Conservation (phyloP, 2,888 invertebrate genomes). For the Agrochola lota region DNA sequence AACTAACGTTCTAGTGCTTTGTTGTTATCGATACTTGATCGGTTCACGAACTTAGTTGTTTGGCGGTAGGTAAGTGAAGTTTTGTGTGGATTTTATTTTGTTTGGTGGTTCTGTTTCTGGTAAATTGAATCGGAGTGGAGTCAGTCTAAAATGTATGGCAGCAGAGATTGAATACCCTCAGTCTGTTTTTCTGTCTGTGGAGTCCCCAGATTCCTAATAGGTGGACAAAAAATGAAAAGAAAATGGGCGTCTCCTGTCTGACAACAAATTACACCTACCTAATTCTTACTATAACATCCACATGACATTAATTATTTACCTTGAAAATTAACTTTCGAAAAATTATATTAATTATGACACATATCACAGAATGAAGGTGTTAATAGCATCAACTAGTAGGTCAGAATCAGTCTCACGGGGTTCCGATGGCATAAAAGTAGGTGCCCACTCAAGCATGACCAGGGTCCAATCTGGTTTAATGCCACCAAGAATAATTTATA, state of each 20-base stretch:
- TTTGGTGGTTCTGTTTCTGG: not conserved
- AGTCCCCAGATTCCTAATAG: not conserved
- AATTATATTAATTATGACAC: slow-evolving; percentile 28
- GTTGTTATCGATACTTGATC: slow-evolving; percentile 32
- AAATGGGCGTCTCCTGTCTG: not conserved
- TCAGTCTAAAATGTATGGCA: not conserved
- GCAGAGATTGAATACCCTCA: not conserved
- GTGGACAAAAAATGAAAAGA: not conserved
- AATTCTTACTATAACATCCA: not conserved
- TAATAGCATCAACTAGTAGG: slow-evolving; percentile 34
- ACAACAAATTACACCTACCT: not conserved
- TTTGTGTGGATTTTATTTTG: slow-evolving; percentile 4
- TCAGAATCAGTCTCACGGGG: slow-evolving; percentile 61
- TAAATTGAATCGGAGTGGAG: not conserved
- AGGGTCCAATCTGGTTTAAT: slow-evolving; percentile 37
- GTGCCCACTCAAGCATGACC: slow-evolving; percentile 39
- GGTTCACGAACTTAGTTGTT: slow-evolving; percentile 28
- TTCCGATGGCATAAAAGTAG: slow-evolving; percentile 45
- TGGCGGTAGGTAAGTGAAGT: not conserved
- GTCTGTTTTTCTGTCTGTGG: not conserved
- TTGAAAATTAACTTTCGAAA: slow-evolving; percentile 44
- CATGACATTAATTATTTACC: slow-evolving; percentile 7
- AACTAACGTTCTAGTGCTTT: slow-evolving; percentile 32
- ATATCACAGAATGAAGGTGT: slow-evolving; percentile 29
- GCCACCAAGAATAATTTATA: slow-evolving; percentile 9